Base-by-base conservation (phyloP, 1,140 invertebrate genomes). In the Drosophila truncata region DNA sequence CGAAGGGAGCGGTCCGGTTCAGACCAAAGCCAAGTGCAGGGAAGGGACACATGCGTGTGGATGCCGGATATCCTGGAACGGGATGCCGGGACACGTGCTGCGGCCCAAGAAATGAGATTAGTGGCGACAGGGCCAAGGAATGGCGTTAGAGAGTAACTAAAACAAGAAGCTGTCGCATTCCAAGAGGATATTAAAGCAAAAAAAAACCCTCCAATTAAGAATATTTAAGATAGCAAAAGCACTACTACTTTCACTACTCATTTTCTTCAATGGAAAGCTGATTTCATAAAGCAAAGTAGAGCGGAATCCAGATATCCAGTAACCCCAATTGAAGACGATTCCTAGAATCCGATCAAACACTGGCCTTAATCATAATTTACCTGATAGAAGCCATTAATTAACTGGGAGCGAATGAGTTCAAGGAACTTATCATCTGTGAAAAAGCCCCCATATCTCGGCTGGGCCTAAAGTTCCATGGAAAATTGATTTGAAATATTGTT, bases 71-170 rank as follows among this genome's bases (percentile, higher is more conserved):
- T 74, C 71, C 70, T 74, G 39, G 47, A 33, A 44, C 39, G 37
- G 27, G 29, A 74, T 74, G 71, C 71, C 70, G 39, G 58, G 58
- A 74, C 71, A 74, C 71, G 71, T 74, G 71, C 71, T 74, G 58
- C 66, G 58, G 58, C 49, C 33, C 58, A 74, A 74, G 71, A 74
- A 62, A 35, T 33, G 49, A 20, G 70, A 74, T 74, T 74, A 74
- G 33, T 29, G 13, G 18, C 33, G 14, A n/a, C 33, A 58, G 16
- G 20, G 13, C 11, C 52, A 37, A 54, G 31, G 42, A 62, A 25
- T 31, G 11, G 37, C 13, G 16, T n/a, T 31, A 10, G 35, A 31
- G 31, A 73, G 1, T 25, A 73, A 42, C 61, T 63, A 63, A 60
- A 59, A 29, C 61, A 25, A 61, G 44, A 18, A 61, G 33, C 16